These are phyloP conservation scores for Coleophora flavipennella DNA, from an alignment of 2,888 invertebrate genomes.

Conservation along the genomic window DNA sequence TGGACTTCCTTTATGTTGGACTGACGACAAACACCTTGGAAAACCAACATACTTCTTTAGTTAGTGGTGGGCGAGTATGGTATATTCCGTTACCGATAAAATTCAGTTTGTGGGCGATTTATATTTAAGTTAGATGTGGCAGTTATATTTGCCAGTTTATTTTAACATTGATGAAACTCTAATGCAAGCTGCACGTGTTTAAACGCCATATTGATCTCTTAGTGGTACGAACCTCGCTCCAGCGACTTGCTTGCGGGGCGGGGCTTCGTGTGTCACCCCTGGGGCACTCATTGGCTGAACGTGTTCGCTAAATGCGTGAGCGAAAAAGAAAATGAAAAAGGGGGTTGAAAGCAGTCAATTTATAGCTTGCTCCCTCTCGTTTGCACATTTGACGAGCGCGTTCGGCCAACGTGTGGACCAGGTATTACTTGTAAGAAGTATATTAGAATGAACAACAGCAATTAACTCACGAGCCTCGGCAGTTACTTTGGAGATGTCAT, in stretches of 20 bases:
- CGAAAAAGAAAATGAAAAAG: too few relatives aligned
- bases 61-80: constrained; percentile 25
- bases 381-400: too few relatives aligned
- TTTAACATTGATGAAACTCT: constrained; percentile 37
- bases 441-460: constrained; percentile 48
- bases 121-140: constrained; percentile 46
- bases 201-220: constrained; percentile 68
- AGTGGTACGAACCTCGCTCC: constrained; percentile 34
- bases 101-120: constrained; percentile 26
- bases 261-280: constrained; percentile 29
- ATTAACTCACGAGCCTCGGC: constrained; percentile 52
- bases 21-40: too few relatives aligned
- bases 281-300: too few relatives aligned
- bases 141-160: constrained; percentile 32
- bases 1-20: too few relatives aligned
- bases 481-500: constrained; percentile 43
- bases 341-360: too few relatives aligned
- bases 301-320: too few relatives aligned
- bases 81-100: constrained; percentile 40
- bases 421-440: constrained; percentile 45
- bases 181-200: constrained; percentile 41
- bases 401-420: too few relatives aligned
- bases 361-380: too few relatives aligned
- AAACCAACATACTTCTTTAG: not conserved
- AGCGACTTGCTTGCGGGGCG: constrained; percentile 23